phyloP scores from a whole-genome alignment of 2,113 vertebrate species.

The Oryzias celebensis region DNA sequence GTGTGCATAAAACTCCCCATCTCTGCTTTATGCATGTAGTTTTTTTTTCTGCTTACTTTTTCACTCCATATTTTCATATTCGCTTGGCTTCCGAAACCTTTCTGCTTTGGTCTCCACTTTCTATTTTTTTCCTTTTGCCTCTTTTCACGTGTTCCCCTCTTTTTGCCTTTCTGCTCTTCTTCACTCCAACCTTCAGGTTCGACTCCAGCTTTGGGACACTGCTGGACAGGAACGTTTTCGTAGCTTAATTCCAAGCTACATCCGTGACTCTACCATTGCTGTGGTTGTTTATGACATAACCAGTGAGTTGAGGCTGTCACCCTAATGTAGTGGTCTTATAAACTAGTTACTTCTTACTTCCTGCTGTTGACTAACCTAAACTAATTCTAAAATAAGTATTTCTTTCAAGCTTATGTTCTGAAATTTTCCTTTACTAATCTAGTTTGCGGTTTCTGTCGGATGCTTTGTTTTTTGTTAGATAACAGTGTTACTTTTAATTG shows the following conservation, averaged over 20 bases:
- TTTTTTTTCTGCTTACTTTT: conserved; percentile 31
- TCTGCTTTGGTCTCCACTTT: conserved; percentile 42
- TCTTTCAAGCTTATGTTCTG: conserved; percentile 36
- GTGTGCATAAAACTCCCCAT: conserved; percentile 42
- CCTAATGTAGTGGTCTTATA: no score
- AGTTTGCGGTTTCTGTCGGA: conserved; percentile 16
- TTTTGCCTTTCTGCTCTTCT: conserved; percentile 57
- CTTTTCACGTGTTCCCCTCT: conserved; percentile 45
- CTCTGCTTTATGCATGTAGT: conserved; percentile 43
- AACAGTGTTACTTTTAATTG: conserved; percentile 9
- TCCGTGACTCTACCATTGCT: conserved; percentile 85
- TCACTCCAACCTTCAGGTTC: conserved; percentile 77
- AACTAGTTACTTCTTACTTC: not conserved
- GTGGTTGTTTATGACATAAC: conserved; percentile 87
- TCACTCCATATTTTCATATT: conserved; percentile 42
- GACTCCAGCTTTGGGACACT: conserved; percentile 84
- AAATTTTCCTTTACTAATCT: conserved; percentile 52
- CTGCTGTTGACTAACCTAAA: conserved; percentile 7
- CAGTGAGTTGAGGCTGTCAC: conserved; percentile 79
- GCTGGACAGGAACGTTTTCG: conserved; percentile 85
- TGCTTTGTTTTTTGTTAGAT: not conserved
- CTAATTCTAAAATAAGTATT: not conserved
- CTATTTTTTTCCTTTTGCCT: conserved; percentile 32
- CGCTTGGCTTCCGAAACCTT: conserved; percentile 59
- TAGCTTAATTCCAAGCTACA: conserved; percentile 87